Percentiles rank a stretch among this genome's conserved stretches.
These are phyloP conservation scores for Lepidurus packardi DNA, from an alignment of 1,140 invertebrate species.

Conservation along the genomic window DNA sequence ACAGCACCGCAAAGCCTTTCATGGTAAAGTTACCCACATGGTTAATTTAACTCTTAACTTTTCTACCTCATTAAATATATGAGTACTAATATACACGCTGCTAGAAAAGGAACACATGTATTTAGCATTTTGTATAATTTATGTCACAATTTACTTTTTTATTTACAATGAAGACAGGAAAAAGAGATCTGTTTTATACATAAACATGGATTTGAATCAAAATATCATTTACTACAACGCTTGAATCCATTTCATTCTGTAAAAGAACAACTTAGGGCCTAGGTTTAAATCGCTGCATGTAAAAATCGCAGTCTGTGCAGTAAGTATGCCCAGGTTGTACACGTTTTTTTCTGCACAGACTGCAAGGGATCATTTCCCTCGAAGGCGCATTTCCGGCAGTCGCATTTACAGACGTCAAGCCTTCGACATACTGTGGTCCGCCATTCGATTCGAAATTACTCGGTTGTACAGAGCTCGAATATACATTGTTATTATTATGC, in stretches of 20 bases:
- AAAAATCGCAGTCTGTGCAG: slow-evolving; percentile 83
- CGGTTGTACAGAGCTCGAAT: slow-evolving; percentile 30
- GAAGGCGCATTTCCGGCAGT: neutral
- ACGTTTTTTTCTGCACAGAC: slow-evolving; percentile 75
- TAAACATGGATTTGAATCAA: neutral
- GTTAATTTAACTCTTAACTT: too few species aligned
- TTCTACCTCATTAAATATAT: too few species aligned
- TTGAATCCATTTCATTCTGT: neutral
- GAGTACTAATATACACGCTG: too few species aligned
- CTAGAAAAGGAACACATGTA: too few species aligned
- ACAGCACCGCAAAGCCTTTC: too few species aligned
- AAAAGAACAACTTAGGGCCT: slow-evolving; percentile 33
- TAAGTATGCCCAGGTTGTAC: slow-evolving; percentile 68
- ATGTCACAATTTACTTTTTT: too few species aligned
- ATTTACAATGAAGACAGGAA: too few species aligned
- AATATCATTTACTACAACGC: neutral
- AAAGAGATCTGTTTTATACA: too few species aligned
- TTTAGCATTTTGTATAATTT: too few species aligned
- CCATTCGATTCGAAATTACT: slow-evolving; percentile 36
- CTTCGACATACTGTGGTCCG: slow-evolving; percentile 26
- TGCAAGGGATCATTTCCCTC: slow-evolving; percentile 53
- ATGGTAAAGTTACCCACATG: too few species aligned
- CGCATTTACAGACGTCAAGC: slow-evolving; percentile 28
- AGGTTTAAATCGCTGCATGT: slow-evolving; percentile 70
- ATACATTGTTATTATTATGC: neutral